Evolutionary conservation across 1,140 invertebrate species (phyloP), one percentile per base, ranked within the genome.

Genomic region (Drosophila willistoni): DNA sequence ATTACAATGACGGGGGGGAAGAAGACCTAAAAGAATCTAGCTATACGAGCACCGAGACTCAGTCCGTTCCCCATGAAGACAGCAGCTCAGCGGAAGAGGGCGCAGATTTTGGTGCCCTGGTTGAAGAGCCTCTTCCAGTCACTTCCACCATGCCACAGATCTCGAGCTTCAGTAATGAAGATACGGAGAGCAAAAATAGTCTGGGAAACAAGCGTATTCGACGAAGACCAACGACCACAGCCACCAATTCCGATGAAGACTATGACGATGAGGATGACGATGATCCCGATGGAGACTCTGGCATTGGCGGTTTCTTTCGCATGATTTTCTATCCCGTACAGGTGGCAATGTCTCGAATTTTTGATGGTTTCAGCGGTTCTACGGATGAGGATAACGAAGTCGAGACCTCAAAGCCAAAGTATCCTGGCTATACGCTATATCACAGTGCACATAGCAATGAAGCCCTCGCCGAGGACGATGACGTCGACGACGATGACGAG

Each of bases 261-360:
- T 73, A 84, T 7, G 62, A 86, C 2, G 34, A 36, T 36, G 34
- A 36, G 1, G 70, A 77, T 2, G 81, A 84, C 9, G 67, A 71
- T 12, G 67, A 82, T 14, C 56, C 73, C 0, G 71, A 64, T 9
- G 61, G 60, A 3, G 61, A 59, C 10, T 29, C 55, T 14, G 63
- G 83, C 10, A 74, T 91, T 0, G 78, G 77, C 36, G 70, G 83
- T 34, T 91, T 91, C 64, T 82, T 91, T 64, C 89, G 90, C 55
- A 90, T 91, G 84, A 71, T 91, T 1, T 91, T 91, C 65, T 91
- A 91, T 67, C 91, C 91, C 17, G 77, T 92, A 3, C 89, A 91
- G 36, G 34, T 87, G 73, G 85, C 87, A 19, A 89, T 92, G 81
- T 57, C 76, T 1, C 71, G 78, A 1, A n/a, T 92, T 0, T 83